Conservation (phyloP, 2,888 invertebrate genomes). For the Drosophila barbarae region DNA sequence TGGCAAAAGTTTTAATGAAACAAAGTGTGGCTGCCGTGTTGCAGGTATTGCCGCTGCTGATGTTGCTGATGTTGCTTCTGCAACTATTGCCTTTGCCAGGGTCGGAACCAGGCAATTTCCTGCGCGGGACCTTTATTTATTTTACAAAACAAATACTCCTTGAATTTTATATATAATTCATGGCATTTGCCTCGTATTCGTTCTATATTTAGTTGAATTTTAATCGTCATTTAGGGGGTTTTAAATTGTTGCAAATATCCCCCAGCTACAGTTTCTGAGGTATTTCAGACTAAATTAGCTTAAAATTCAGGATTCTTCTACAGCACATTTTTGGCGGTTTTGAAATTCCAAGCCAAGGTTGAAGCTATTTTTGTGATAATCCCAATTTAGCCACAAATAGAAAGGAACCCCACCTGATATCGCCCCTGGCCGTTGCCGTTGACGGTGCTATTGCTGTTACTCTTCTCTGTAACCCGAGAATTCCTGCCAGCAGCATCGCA, state of each 20-base stretch:
- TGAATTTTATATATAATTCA: neutral
- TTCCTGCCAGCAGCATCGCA: neutral
- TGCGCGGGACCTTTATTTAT: neutral
- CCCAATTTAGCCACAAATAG: neutral
- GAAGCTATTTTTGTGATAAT: conserved; percentile 4
- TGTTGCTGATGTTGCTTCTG: conserved; percentile 6
- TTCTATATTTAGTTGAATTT: neutral
- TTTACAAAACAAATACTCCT: neutral
- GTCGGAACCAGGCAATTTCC: conserved; percentile 1
- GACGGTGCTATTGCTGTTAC: neutral
- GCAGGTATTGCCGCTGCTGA: conserved; percentile 17
- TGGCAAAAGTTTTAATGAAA: conserved; percentile 70
- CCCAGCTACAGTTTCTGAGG: neutral
- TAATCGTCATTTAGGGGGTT: neutral
- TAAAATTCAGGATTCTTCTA: neutral
- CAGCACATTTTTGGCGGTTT: neutral
- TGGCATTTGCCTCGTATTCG: neutral
- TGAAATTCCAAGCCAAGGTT: neutral
- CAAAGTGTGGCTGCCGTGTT: conserved; percentile 57
- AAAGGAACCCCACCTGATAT: neutral
- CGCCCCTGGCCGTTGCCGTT: conserved; percentile 7
- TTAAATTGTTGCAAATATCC: too few relatives aligned
- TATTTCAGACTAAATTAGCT: neutral
- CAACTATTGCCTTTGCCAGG: conserved; percentile 9
- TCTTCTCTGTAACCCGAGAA: conserved; percentile 7